Evolutionary conservation across 2,888 invertebrate genomes (phyloP), one percentile per base, ranked within the genome.

Genomic region (Drosophila hamatofila): DNA sequence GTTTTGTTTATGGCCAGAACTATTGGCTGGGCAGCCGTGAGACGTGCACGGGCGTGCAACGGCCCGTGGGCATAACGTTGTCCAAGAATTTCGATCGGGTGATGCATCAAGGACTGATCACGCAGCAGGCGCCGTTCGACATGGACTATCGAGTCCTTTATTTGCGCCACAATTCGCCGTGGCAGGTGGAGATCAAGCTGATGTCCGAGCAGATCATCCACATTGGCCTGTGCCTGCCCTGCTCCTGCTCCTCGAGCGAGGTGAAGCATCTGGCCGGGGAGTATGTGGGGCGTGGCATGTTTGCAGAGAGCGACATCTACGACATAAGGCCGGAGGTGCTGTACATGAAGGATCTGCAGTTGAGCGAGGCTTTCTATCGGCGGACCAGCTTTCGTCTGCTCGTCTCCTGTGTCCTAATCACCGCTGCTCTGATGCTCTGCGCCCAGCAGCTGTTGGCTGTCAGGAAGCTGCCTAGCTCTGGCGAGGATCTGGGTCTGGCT

Each of bases 1-100:
- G 94, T 3, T 95, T 95, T 81, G 83, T 94, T 1, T 94, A 94
- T 75, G 95, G 95, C 1, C 94, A 95, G 72, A 95, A 94, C 89
- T 94, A 93, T 57, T 95, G 95, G 95, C 78, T 95, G 39, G 95
- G 95, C 14, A 93, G 93, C 25, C 92, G 92, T 44, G 91, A 91
- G 42, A 94, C 94, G 18, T 95, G 95, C 80, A 75, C 90, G 3
- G 94, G 94, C 2, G 88, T 93, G 0, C 89, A 91, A 39, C 80
- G 80, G 27, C 92, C 93, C 3, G 89, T 92, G 8, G 84, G 83
- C 30, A 90, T 93, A 30, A 93, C 93, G 16, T 76, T 93, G 3
- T 92, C 92, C 0, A 89, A 91, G 67, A 91, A 91, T 62, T 93
- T 88, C 62, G 87, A 92, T 2, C 89, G 93, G 0, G 88, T 91